Conservation (phyloP, 30 jellyfish, hydroid and myxozoan species). For the Rhopilema esculentum region DNA sequence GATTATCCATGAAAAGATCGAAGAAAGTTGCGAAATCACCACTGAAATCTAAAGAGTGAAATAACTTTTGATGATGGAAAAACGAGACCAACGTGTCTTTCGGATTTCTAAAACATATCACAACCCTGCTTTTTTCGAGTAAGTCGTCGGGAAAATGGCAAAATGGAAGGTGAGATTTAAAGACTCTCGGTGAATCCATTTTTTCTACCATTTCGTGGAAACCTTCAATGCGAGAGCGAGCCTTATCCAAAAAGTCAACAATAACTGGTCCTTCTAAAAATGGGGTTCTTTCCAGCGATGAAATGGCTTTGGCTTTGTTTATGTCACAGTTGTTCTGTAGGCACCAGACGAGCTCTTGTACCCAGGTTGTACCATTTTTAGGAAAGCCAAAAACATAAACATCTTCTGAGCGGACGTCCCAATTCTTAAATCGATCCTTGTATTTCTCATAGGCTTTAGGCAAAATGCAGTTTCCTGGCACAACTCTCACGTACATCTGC, state of each 20-base stretch:
- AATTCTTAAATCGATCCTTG: neutral
- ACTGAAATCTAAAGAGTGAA: neutral
- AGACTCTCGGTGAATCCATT: conserved; percentile 7
- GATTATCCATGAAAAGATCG: conserved; percentile 10
- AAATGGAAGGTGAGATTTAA: neutral
- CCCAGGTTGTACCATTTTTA: neutral
- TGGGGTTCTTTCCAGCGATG: neutral
- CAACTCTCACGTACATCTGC: neutral
- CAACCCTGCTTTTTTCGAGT: conserved; percentile 3
- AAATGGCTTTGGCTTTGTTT: neutral
- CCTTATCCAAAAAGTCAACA: neutral
- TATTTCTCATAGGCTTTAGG: neutral
- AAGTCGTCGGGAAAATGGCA: neutral
- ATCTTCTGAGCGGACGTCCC: neutral
- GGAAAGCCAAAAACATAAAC: neutral
- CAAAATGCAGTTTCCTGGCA: neutral
- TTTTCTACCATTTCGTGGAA: neutral
- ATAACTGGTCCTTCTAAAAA: neutral
- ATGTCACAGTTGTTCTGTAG: neutral
- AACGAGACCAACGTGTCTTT: conserved; percentile 3
- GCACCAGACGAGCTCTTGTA: neutral
- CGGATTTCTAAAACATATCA: conserved; percentile 7
- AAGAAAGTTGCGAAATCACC: neutral
- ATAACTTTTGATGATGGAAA: neutral
- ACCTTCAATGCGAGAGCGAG: neutral